A percentile compares a stretch with the other conserved stretches of the same genome.
These are phyloP conservation scores for Alectura lathami DNA, from an alignment of 2,113 vertebrate species.

Conservation along the genomic window DNA sequence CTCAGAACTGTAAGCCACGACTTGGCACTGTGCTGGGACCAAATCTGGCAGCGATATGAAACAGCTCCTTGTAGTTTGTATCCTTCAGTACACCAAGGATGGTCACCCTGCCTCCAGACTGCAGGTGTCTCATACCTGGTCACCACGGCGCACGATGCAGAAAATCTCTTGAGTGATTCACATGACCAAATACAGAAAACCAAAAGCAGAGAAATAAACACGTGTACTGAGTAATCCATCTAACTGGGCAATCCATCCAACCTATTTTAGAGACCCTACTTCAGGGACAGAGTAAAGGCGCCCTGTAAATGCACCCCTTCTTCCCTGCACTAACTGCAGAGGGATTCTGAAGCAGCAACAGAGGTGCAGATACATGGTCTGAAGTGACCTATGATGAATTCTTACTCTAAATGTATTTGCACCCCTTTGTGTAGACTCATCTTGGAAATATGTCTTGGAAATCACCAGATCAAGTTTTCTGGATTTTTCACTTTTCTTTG, in stretches of 20 bases:
- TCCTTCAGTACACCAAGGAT: neutral
- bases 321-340: neutral
- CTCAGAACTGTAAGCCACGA: neutral
- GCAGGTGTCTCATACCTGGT: neutral
- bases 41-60: neutral
- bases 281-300: neutral
- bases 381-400: neutral
- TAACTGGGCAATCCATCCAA: neutral
- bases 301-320: neutral
- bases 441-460: neutral
- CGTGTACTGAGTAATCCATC: neutral
- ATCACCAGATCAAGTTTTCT: neutral
- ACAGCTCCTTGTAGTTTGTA: neutral
- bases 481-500: neutral
- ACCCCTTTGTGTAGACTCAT: neutral
- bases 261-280: neutral
- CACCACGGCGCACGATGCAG: neutral
- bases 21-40: neutral
- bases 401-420: neutral
- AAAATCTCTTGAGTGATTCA: neutral
- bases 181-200: neutral
- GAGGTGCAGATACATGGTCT: neutral
- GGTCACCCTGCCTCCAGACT: neutral
- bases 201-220: neutral
- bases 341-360: neutral